Percentiles rank a stretch among this genome's conserved stretches.
phyloP scores from a whole-genome alignment of 2,113 vertebrate genomes.

The Oxyura jamaicensis region DNA sequence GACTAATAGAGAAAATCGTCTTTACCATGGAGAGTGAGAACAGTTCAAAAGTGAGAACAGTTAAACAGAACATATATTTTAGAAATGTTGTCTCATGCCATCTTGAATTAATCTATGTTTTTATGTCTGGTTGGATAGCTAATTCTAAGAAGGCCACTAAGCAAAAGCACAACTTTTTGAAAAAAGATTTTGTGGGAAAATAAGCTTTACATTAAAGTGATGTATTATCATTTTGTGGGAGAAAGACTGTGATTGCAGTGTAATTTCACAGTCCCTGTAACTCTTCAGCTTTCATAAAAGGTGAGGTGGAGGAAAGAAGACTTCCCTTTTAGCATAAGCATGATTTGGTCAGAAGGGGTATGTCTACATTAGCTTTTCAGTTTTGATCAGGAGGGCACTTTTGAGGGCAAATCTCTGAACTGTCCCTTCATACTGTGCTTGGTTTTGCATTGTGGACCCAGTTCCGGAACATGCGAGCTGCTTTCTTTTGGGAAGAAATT shows the following conservation, averaged over 20 bases:
- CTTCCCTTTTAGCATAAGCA: not conserved
- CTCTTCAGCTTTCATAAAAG: not conserved
- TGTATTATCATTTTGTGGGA: not conserved
- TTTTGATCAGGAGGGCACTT: not conserved
- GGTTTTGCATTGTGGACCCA: not conserved
- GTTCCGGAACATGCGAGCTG: not conserved
- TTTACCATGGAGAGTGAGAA: not conserved
- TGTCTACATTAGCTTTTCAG: not conserved
- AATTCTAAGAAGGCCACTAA: not conserved
- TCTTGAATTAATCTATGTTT: not conserved
- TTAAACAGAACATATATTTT: not conserved
- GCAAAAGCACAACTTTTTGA: not conserved
- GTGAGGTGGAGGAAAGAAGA: not conserved
- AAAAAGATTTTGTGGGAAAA: not conserved
- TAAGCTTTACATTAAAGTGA: not conserved
- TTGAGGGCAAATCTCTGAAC: not conserved
- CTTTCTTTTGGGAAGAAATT: not conserved
- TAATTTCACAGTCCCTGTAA: not conserved
- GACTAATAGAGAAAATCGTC: not conserved
- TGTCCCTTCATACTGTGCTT: accelerated
- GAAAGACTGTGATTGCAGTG: not conserved
- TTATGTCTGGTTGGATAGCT: not conserved
- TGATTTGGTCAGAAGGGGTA: not conserved
- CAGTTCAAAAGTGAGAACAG: not conserved
- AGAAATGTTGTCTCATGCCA: not conserved